Conservation (phyloP, 2,113 vertebrate species). For the Bostrychus sinensis region DNA sequence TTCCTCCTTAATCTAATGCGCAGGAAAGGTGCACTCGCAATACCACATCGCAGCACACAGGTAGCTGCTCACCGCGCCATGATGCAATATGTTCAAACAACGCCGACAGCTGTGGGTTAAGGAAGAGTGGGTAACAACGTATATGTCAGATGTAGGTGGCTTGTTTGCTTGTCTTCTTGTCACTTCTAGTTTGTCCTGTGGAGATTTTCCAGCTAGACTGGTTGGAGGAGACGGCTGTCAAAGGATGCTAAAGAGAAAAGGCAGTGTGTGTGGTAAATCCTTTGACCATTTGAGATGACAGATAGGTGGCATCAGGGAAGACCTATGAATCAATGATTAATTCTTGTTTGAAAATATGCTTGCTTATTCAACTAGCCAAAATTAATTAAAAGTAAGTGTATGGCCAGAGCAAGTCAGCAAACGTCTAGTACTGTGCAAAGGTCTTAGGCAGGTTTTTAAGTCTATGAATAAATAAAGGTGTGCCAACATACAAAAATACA, state of each 20-base stretch:
- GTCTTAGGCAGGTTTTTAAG: too few relatives aligned
- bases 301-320: background rate
- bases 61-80: background rate
- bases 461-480: too few relatives aligned
- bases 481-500: too few relatives aligned
- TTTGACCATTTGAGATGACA: slow-evolving; percentile 12
- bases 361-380: too few relatives aligned
- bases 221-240: slow-evolving; percentile 23
- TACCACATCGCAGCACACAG: slow-evolving; percentile 14
- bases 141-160: slow-evolving; percentile 16
- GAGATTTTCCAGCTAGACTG: slow-evolving; percentile 22
- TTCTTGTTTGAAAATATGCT: background rate
- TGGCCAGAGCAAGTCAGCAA: too few relatives aligned
- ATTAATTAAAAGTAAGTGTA: too few relatives aligned
- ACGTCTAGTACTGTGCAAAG: too few relatives aligned
- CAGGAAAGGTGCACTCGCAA: slow-evolving; percentile 59
- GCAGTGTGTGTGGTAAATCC: background rate
- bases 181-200: background rate
- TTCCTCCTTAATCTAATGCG: slow-evolving; percentile 76
- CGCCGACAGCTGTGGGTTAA: background rate
- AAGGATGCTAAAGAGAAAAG: slow-evolving; percentile 16
- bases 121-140: background rate
- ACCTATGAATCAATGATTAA: background rate
- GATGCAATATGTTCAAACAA: slow-evolving; percentile 21
- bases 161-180: slow-evolving; percentile 21